Conservation (phyloP, 2,113 vertebrate genomes). For the Trochalopteron elliotii region DNA sequence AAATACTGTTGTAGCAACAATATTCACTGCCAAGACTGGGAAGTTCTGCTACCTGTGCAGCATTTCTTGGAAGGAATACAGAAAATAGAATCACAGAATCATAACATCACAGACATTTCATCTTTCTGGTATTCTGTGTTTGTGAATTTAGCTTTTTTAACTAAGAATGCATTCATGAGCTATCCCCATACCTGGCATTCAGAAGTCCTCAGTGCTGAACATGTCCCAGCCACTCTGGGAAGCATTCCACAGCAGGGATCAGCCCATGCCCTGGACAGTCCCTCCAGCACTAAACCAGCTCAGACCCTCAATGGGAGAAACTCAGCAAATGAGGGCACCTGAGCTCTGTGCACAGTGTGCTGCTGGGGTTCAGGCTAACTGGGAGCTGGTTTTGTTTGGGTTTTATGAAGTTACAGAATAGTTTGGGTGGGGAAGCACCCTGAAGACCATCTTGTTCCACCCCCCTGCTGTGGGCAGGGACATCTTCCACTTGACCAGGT, state of each 20-base stretch:
- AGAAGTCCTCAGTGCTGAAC: background rate
- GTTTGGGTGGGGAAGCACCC: background rate
- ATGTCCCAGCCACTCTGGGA: background rate
- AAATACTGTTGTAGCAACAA: background rate
- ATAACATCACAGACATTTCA: background rate
- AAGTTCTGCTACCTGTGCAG: background rate
- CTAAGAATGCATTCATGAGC: rapidly evolving
- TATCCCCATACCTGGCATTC: rapidly evolving
- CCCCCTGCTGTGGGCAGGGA: too few relatives aligned
- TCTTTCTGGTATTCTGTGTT: background rate
- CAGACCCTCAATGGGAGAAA: background rate
- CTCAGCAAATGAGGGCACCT: background rate
- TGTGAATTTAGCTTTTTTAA: background rate
- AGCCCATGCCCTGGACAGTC: background rate
- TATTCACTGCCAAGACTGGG: background rate
- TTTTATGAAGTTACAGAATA: background rate
- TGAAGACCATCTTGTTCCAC: background rate
- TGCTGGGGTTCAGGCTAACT: background rate
- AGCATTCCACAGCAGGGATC: background rate
- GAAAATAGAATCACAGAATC: background rate
- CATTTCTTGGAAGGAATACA: background rate
- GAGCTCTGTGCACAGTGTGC: background rate
- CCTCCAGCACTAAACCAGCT: background rate
- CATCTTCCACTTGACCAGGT: background rate
- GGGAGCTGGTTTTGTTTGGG: background rate